These are phyloP conservation scores for Agriotes lineatus DNA, from an alignment of 2,888 invertebrate genomes.

Conservation along the genomic window DNA sequence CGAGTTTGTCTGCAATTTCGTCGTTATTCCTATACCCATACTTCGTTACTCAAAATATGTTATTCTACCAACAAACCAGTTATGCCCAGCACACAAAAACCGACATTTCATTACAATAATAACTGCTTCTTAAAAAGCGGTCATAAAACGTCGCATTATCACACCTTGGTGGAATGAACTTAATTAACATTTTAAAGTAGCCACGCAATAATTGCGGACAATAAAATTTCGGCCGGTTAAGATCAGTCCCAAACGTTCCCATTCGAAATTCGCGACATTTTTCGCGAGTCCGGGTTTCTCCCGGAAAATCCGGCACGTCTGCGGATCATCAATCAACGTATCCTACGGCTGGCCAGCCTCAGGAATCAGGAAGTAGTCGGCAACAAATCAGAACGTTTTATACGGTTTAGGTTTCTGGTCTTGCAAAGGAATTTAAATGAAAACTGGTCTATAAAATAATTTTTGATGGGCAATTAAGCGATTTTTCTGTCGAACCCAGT, in stretches of 20 bases:
- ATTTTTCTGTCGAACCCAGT: too few species aligned
- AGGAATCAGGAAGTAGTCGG: constrained; percentile 7
- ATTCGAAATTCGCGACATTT: constrained; percentile 2
- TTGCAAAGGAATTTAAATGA: neutral
- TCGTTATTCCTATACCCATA: too few species aligned
- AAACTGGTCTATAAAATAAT: constrained; percentile 1
- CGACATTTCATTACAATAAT: too few species aligned
- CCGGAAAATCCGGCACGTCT: constrained; percentile 16
- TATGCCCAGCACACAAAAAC: too few species aligned
- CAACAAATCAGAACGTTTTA: constrained; percentile 11
- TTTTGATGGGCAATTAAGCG: neutral
- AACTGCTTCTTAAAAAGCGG: neutral
- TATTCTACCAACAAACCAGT: too few species aligned
- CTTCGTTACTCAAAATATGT: too few species aligned
- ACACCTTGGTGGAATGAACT: neutral
- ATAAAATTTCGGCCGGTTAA: neutral
- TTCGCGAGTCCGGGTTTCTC: constrained; percentile 5
- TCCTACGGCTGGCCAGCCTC: neutral
- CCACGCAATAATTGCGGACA: neutral
- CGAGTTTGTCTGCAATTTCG: too few species aligned
- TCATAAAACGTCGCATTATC: neutral
- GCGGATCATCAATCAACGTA: constrained; percentile 5
- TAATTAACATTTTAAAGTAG: neutral
- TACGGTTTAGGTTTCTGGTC: constrained; percentile 1
- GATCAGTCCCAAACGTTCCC: neutral